These are phyloP conservation scores for Seriola rivoliana DNA, from an alignment of 2,113 vertebrate species.

Conservation along the genomic window DNA sequence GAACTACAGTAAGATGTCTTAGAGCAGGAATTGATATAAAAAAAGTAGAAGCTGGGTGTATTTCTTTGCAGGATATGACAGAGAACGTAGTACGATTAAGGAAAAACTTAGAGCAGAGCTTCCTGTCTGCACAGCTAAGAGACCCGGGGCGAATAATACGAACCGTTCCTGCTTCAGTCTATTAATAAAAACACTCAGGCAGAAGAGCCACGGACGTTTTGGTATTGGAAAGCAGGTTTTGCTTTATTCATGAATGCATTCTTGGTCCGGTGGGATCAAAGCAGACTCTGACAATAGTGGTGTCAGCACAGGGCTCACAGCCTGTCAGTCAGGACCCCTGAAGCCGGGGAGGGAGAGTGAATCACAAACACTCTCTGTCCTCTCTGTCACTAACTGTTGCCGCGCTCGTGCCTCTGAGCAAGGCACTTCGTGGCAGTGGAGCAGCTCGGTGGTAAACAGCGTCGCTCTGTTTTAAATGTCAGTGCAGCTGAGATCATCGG, in stretches of 20 bases:
- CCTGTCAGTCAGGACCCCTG: conserved; percentile 39
- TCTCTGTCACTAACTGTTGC: neutral
- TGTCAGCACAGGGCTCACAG: conserved; percentile 46
- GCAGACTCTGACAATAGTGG: conserved; percentile 39
- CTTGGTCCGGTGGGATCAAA: conserved; percentile 33
- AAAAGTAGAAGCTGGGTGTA: neutral
- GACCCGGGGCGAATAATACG: too few species aligned
- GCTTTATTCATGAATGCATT: conserved; percentile 44
- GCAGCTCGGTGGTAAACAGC: neutral
- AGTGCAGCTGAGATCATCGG: too few species aligned
- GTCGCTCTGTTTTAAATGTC: too few species aligned
- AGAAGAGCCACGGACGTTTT: neutral
- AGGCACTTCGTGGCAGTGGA: neutral
- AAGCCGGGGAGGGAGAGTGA: neutral
- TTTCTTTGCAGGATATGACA: neutral
- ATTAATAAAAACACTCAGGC: neutral
- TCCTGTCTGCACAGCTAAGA: neutral
- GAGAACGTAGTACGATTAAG: neutral
- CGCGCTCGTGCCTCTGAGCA: neutral
- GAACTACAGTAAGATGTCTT: too few species aligned
- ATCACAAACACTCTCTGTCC: neutral
- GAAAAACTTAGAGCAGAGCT: neutral
- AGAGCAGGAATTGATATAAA: neutral
- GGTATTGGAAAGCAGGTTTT: conserved; percentile 2
- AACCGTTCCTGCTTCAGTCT: neutral